Evolutionary conservation across 2,113 vertebrate species (phyloP), one percentile per base, ranked within the genome.

Genomic region (Lasiurus cinereus): DNA sequence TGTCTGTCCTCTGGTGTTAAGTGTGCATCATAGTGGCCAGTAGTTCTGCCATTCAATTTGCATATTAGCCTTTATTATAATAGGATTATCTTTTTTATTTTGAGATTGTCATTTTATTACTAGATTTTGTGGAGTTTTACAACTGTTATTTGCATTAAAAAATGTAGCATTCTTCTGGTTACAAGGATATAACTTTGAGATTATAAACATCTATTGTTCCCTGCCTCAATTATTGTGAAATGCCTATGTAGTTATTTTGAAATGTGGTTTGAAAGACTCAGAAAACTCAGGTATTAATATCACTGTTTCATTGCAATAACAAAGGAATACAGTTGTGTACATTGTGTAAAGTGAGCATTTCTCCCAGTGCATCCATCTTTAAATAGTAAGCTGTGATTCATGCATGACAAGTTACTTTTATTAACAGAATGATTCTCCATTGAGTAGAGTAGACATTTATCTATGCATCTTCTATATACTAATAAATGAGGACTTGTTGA

Each of bases 381-480:
- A 91, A 93, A 46, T 87, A 89, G 79, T 78, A 93, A 89, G 80
- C 56, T 92, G 19, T 83, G 88, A 76, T 95, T 95, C 83, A 90
- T 93, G 76, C 92, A 74, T 91, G 83, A 54, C 69, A 70, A 76
- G 46, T 91, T 93, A 79, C 59, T 56, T n/a, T 95, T 96, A 94
- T 94, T 90, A 96, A 78, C 76, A 94, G 59, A 80, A 79, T 18
- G 43, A 92, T 95, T 94, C 62, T 64, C 87, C 62, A 73, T 56
- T 93, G 78, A 82, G 33, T 67, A 88, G 78, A 82, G 33, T 67
- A 88, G 80, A 70, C 74, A 70, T 90, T 95, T 96, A 95, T 86
- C 6, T 52, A 7, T 90, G 15, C 24, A 67, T 91, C 52, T 93
- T 33, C 52, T 88, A 14, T 89, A 22, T 94, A 31, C 87, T 96